phyloP scores from a whole-genome alignment of 1,140 invertebrate species.

The Drosophila insularis region DNA sequence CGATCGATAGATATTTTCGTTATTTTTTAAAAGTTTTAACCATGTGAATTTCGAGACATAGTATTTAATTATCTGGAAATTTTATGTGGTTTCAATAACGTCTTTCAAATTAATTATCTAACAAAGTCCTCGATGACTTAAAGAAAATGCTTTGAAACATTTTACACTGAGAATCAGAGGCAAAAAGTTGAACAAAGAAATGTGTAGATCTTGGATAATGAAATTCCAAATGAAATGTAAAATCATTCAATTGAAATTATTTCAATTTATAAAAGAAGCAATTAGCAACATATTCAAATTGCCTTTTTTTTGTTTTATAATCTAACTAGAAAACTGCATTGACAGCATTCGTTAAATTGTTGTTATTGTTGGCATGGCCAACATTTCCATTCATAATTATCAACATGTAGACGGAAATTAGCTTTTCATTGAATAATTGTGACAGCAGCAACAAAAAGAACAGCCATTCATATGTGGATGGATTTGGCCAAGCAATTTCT shows the following conservation, averaged over 20 bases:
- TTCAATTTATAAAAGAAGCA: neutral
- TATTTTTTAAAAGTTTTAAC: no score
- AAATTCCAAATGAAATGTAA: no score
- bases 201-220: no score
- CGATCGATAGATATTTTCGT: no score
- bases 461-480: constrained; percentile 8
- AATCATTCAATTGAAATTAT: neutral
- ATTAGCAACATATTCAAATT: neutral
- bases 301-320: neutral
- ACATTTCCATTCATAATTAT: neutral
- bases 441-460: constrained; percentile 8
- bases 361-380: neutral
- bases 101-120: no score
- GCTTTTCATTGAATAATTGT: constrained; percentile 8
- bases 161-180: no score
- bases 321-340: neutral
- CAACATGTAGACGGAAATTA: constrained; percentile 8
- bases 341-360: neutral
- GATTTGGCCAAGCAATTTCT: constrained; percentile 12
- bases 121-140: no score
- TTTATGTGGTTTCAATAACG: no score
- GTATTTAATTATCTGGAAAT: no score
- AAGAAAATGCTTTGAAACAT: no score
- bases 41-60: no score
- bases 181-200: no score